Evolutionary conservation across 2,888 invertebrate species (phyloP), one percentile per base, ranked within the genome.

Genomic region (Sialis fuliginosa): DNA sequence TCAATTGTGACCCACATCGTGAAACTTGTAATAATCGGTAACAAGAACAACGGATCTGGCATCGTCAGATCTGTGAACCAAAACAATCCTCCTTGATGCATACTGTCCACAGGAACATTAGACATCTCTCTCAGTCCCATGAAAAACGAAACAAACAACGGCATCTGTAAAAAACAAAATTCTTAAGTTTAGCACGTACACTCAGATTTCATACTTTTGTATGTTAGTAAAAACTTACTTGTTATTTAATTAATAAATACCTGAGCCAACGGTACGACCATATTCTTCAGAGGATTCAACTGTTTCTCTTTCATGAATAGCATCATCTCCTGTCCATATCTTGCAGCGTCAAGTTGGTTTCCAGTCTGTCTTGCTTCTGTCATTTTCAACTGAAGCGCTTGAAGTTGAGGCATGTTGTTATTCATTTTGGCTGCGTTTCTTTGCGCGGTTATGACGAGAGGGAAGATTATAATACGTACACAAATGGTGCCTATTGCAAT

Each of bases 11-110:
- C 64, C 62, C 75, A 80, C 57, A 97, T 67, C 1, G 95, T 91
- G 0, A 74, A 65, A 62, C 86, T 80, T 1, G 95, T 95, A 44
- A 92, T 69, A 1, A 92, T 6, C 0, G 97, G 97, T 48, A 98
- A 67, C 9, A 87, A 53, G 59, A 81, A 96, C 62, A 74, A 87
- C 42, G 93, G 95, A 69, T 98, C 98, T 3, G 85, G 74, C 7
- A 89, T 63, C 1, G 95, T 92, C 41, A 98, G 72, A 70, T 99
- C 93, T 4, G 75, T 69, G 62, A 98, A 95, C 97, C 97, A 98
- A 56, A 74, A 79, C 1, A 90, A 54, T 1, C 98, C 98, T 33
- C 97, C 97, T 1, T 76, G 70, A 52, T 77, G 74, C 74, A 97
- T 74, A 60, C 92, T 92, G 39, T 89, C 90, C 34, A 98, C 86